These are phyloP conservation scores for Limnephilus lunatus DNA, from an alignment of 2,888 invertebrate species.

Conservation along the genomic window DNA sequence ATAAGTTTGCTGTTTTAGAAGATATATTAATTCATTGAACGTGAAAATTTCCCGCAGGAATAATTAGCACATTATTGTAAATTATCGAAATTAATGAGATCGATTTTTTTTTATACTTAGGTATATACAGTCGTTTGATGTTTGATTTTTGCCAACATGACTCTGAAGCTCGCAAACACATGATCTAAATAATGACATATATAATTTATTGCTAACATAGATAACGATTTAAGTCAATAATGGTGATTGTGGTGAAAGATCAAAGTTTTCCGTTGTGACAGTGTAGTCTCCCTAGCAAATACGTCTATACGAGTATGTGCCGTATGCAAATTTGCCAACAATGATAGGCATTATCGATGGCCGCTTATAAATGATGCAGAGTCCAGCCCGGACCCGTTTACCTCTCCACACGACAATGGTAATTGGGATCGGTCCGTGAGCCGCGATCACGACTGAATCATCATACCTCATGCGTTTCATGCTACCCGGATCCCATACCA, in stretches of 20 bases:
- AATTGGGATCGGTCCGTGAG: constrained; percentile 37
- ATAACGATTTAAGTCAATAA: background rate
- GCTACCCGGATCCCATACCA: constrained; percentile 22
- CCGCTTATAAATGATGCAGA: background rate
- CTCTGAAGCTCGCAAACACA: too few relatives aligned
- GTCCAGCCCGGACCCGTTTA: background rate
- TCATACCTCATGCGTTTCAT: constrained; percentile 38
- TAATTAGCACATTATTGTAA: too few relatives aligned
- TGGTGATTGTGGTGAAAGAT: background rate
- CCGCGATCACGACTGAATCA: constrained; percentile 38
- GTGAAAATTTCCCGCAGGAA: too few relatives aligned
- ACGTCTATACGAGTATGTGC: background rate
- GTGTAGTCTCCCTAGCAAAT: background rate
- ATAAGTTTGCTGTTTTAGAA: too few relatives aligned
- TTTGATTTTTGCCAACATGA: too few relatives aligned
- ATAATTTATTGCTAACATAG: background rate
- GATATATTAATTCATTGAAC: too few relatives aligned
- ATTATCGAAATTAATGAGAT: too few relatives aligned
- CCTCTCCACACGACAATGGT: constrained; percentile 40
- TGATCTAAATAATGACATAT: background rate
- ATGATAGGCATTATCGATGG: background rate
- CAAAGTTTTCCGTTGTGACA: background rate
- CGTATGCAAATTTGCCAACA: background rate
- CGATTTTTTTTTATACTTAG: too few relatives aligned
- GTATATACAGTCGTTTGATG: too few relatives aligned